Percentiles rank a stretch among this genome's conserved stretches.
Conservation (phyloP, 1,140 invertebrate species). For the Geopemphigus sp. region DNA sequence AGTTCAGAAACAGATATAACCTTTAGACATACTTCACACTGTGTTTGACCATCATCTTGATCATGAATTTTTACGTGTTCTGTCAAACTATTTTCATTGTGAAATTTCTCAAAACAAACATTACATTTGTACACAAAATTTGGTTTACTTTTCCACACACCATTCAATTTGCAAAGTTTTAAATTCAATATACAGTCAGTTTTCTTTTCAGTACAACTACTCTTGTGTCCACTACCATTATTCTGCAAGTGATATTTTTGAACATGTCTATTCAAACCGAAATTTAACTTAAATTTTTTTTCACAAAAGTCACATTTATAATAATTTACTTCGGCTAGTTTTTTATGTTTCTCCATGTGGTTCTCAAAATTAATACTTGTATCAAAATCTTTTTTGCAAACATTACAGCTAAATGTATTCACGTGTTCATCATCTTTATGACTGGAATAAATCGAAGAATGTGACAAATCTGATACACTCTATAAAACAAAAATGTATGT, state of each 20-base stretch:
- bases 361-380: neutral
- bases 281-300: conserved; percentile 1
- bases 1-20: neutral
- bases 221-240: neutral
- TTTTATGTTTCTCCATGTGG: neutral
- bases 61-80: conserved; percentile 9
- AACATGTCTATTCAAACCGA: conserved; percentile 8
- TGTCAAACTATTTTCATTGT: neutral
- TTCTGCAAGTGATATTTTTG: neutral
- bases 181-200: neutral
- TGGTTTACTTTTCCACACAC: conserved; percentile 36
- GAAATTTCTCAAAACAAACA: conserved; percentile 8
- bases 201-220: neutral
- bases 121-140: conserved; percentile 22
- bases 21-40: neutral
- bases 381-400: neutral
- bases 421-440: neutral
- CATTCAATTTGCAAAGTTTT: conserved; percentile 22
- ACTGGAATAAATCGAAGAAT: no score
- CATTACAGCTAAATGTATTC: conserved; percentile 1
- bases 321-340: neutral
- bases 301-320: conserved; percentile 13
- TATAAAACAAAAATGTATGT: no score
- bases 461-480: no score
- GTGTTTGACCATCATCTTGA: neutral